phyloP scores from a whole-genome alignment of 2,797 vertebrate genomes.

The Malacoraja senta region DNA sequence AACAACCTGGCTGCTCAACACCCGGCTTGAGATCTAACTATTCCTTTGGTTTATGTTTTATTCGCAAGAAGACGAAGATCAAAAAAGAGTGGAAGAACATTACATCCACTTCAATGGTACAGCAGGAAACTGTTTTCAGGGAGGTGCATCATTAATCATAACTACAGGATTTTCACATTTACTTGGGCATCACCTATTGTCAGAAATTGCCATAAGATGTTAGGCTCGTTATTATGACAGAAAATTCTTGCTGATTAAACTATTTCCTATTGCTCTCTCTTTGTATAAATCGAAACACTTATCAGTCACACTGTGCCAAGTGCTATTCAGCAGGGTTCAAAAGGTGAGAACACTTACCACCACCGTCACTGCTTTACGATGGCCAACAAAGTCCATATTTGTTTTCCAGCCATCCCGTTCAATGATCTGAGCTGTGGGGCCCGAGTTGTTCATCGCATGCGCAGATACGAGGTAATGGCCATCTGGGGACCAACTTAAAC shows the following conservation, averaged over 20 bases:
- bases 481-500: constrained; percentile 96
- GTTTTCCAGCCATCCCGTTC: constrained; percentile 96
- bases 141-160: background rate
- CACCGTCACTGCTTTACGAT: constrained; percentile 93
- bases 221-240: background rate
- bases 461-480: constrained; percentile 98
- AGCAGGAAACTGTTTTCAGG: too few relatives aligned
- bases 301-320: background rate
- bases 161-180: background rate
- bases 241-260: background rate
- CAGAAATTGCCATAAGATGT: background rate
- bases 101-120: background rate
- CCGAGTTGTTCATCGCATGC: constrained; percentile 98
- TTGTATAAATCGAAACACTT: background rate
- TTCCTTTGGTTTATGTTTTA: too few relatives aligned
- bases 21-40: too few relatives aligned
- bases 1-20: too few relatives aligned
- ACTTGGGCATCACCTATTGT: background rate
- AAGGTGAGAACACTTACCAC: constrained; percentile 67
- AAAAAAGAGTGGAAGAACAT: background rate
- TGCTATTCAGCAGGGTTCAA: background rate
- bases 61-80: too few relatives aligned
- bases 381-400: constrained; percentile 98
- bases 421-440: constrained; percentile 95
- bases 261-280: background rate